Conservation (phyloP, 2,888 invertebrate species). For the Stenodema calcarata region DNA sequence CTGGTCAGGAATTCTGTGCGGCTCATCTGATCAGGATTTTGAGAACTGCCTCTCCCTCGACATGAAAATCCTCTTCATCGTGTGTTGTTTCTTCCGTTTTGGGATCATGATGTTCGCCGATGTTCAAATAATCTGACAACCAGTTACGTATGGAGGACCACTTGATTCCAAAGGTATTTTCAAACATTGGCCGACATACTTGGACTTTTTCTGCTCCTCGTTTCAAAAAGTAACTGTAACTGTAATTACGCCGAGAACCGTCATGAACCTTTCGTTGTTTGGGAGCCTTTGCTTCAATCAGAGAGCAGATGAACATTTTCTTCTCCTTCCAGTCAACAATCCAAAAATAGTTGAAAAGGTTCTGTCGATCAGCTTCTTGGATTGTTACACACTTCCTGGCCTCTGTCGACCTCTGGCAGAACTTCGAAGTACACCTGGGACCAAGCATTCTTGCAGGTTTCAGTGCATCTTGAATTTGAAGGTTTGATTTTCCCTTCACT, state of each 20-base stretch:
- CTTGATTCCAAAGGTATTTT: neutral
- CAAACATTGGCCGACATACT: neutral
- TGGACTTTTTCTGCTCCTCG: neutral
- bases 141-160: slow-evolving; percentile 12
- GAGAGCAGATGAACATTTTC: neutral
- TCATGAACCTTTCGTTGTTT: neutral
- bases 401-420: neutral
- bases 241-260: neutral
- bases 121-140: neutral
- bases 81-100: neutral
- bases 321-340: no score
- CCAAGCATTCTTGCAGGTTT: neutral
- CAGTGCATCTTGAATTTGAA: neutral
- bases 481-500: neutral
- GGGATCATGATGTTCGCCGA: no score
- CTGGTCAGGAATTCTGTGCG: neutral
- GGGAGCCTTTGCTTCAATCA: neutral
- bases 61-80: neutral
- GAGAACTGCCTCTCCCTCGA: neutral
- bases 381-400: neutral
- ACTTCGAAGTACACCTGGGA: neutral
- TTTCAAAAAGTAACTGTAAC: neutral
- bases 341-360: neutral
- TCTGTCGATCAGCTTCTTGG: no score
- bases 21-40: neutral